Evolutionary conservation across 2,888 invertebrate species (phyloP).

Genomic region (Oconnorella tubifera): DNA sequence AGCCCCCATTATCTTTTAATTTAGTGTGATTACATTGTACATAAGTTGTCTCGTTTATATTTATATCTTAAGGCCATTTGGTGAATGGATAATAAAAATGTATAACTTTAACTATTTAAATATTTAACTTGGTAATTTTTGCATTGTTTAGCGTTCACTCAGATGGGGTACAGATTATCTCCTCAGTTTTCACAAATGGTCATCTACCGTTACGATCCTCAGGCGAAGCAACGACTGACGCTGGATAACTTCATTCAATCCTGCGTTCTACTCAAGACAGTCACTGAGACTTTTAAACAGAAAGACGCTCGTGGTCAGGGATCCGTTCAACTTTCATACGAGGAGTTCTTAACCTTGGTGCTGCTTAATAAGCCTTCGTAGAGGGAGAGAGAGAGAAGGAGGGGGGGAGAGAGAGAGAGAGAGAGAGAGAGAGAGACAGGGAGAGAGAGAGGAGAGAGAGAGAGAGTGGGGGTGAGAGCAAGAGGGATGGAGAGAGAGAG

Average conservation of each 20-base stretch:
- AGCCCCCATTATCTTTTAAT: too few species aligned
- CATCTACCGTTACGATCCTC: conserved; percentile 68
- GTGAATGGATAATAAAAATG: too few species aligned
- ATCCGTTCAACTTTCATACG: conserved; percentile 77
- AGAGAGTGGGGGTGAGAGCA: too few species aligned
- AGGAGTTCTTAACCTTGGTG: conserved; percentile 80
- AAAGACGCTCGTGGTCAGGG: conserved; percentile 78
- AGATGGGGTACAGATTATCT: conserved; percentile 84
- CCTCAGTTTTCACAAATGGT: conserved; percentile 74
- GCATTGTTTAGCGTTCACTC: conserved; percentile 69
- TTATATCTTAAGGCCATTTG: too few species aligned
- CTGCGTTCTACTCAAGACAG: conserved; percentile 77
- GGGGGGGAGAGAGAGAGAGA: not conserved
- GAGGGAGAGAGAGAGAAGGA: not conserved
- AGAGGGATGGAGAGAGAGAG: too few species aligned
- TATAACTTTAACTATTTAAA: too few species aligned
- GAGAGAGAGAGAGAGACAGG: not conserved
- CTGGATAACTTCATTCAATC: conserved; percentile 84
- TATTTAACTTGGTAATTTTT: too few species aligned
- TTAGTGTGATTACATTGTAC: too few species aligned
- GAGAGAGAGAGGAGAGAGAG: too few species aligned
- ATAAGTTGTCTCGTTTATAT: too few species aligned
- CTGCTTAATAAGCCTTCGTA: conserved; percentile 64
- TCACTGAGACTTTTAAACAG: conserved; percentile 73
- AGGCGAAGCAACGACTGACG: conserved; percentile 65